phyloP scores from a whole-genome alignment of 2,888 invertebrate genomes.

The Rhopalosiphum nymphaeae region DNA sequence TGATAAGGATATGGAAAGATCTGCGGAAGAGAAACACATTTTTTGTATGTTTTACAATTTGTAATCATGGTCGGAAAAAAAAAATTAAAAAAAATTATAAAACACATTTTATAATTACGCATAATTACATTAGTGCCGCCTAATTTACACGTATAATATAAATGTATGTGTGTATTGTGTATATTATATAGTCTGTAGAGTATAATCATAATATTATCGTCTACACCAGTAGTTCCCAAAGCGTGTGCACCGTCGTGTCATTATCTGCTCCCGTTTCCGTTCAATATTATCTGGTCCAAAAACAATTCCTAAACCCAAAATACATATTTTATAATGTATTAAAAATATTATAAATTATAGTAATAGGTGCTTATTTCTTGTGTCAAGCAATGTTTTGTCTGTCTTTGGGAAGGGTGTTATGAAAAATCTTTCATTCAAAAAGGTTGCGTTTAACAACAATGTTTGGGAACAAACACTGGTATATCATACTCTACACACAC shows the following conservation, averaged over 20 bases:
- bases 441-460: not conserved
- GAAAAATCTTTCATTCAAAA: not conserved
- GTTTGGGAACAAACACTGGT: not conserved
- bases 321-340: not conserved
- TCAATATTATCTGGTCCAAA: not conserved
- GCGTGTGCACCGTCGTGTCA: too few species aligned
- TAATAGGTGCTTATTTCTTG: not conserved
- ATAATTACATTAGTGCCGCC: conserved; percentile 21
- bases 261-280: not conserved
- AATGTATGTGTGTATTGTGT: not conserved
- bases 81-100: not conserved
- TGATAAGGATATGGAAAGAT: too few species aligned
- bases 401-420: not conserved
- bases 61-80: not conserved
- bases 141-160: not conserved
- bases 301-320: not conserved
- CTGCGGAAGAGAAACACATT: not conserved
- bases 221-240: not conserved
- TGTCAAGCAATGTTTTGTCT: not conserved
- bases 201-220: not conserved
- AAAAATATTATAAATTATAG: too few species aligned
- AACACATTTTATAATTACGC: conserved; percentile 29
- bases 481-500: not conserved
- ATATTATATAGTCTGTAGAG: not conserved
- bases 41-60: conserved; percentile 17